Percentiles rank a stretch among this genome's conserved stretches.
Conservation (phyloP, 2,113 vertebrate species). For the Picathartes gymnocephalus region DNA sequence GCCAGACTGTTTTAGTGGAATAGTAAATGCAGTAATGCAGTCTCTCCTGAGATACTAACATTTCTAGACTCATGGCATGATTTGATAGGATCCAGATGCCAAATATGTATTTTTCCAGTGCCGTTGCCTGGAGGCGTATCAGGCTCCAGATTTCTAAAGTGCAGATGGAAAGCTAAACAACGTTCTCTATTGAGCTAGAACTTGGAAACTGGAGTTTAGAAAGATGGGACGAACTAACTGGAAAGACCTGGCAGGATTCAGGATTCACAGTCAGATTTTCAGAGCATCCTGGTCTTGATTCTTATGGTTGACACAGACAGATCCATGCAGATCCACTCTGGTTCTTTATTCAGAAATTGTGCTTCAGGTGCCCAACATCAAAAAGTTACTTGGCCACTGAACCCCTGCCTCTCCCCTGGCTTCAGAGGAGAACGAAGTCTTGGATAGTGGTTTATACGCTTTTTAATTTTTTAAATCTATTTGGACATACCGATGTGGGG, state of each 20-base stretch:
- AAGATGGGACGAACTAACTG: neutral
- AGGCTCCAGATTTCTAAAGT: neutral
- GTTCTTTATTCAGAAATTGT: neutral
- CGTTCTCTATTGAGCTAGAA: neutral
- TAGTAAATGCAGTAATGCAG: neutral
- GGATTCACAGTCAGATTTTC: neutral
- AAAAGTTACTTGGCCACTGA: neutral
- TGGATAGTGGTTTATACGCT: fast-evolving
- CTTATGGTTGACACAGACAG: fast-evolving
- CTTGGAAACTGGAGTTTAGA: neutral
- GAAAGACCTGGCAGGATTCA: neutral
- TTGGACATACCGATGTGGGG: too few species aligned
- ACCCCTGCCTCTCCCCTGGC: neutral
- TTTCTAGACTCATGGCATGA: neutral
- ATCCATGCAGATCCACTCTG: neutral
- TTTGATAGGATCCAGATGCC: neutral
- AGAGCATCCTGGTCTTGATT: neutral
- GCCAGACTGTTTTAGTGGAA: neutral
- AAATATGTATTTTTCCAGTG: neutral
- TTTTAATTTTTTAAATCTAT: neutral
- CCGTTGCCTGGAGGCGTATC: neutral
- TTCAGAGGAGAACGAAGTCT: neutral
- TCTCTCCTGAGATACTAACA: neutral
- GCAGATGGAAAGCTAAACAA: neutral
- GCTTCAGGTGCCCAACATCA: neutral